Conservation (phyloP, 2,797 vertebrate species). For the Enteromius unitaeniatus region DNA sequence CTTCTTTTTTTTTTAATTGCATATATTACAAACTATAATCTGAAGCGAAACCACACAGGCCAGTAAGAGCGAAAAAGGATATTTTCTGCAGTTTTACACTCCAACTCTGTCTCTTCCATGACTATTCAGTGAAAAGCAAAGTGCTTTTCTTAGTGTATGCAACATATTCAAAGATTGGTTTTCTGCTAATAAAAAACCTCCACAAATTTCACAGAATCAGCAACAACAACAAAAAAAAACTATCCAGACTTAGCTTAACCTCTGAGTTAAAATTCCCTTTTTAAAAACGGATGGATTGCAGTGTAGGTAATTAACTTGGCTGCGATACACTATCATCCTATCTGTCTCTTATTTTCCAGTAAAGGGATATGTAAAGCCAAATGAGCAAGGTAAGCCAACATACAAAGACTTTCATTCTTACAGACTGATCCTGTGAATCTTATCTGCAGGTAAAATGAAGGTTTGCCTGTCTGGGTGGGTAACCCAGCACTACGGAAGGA, state of each 20-base stretch:
- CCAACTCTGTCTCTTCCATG: slow-evolving; percentile 7
- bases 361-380: slow-evolving; percentile 71
- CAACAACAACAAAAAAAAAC: background rate
- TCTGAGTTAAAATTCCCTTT: slow-evolving; percentile 25
- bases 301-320: slow-evolving; percentile 45
- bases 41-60: slow-evolving; percentile 28
- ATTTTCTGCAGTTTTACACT: slow-evolving; percentile 20
- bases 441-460: slow-evolving; percentile 63
- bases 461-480: slow-evolving; percentile 61
- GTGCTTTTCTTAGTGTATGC: slow-evolving; percentile 54
- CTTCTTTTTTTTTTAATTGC: slow-evolving; percentile 52
- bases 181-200: slow-evolving; percentile 22
- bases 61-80: slow-evolving; percentile 15
- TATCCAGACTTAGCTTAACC: slow-evolving; percentile 26
- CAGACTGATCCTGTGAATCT: slow-evolving; percentile 60
- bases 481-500: slow-evolving; percentile 72
- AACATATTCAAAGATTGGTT: slow-evolving; percentile 14
- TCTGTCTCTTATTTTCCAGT: slow-evolving; percentile 45
- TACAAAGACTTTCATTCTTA: slow-evolving; percentile 77
- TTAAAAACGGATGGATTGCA: slow-evolving; percentile 44
- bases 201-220: slow-evolving; percentile 20
- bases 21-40: slow-evolving; percentile 56
- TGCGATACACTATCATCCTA: slow-evolving; percentile 36
- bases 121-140: slow-evolving; percentile 52
- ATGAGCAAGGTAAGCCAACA: slow-evolving; percentile 51